Conservation (phyloP, 2,113 vertebrate genomes). For the Nycticryphes semicollaris region DNA sequence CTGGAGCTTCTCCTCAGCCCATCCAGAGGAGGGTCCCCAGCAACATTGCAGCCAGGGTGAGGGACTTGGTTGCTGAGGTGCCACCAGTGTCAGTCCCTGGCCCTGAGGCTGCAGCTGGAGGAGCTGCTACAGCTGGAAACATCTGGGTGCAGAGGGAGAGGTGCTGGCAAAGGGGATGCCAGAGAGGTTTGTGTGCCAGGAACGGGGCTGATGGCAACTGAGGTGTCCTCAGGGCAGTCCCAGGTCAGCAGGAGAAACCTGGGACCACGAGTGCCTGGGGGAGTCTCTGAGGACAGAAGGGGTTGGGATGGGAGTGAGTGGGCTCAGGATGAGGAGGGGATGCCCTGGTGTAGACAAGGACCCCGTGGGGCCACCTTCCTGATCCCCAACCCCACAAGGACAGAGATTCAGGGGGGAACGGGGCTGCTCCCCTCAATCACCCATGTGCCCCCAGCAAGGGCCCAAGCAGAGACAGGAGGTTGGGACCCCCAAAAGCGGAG, state of each 20-base stretch:
- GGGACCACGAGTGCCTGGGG: fast-evolving
- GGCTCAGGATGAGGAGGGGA: neutral
- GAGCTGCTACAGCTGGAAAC: neutral
- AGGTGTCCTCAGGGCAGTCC: neutral
- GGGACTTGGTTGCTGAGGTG: fast-evolving
- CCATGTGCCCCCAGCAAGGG: neutral
- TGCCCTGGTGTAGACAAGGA: neutral
- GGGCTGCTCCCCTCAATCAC: neutral
- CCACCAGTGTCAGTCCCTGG: neutral
- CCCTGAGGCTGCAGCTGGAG: neutral
- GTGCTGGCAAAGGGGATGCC: fast-evolving
- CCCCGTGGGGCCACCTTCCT: neutral
- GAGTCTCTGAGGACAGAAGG: neutral
- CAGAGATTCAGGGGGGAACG: neutral
- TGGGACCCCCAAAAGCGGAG: neutral
- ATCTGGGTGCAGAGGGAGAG: neutral
- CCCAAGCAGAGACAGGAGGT: neutral
- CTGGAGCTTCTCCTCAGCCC: neutral
- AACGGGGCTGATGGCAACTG: fast-evolving
- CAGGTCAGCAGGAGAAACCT: neutral
- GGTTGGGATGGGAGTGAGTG: neutral
- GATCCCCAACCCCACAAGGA: neutral
- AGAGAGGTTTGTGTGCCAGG: fast-evolving
- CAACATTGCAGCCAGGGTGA: neutral
- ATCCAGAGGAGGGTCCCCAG: neutral